Evolutionary conservation across 1,140 invertebrate species (phyloP).

Genomic region (Zaprionus tsacasi): DNA sequence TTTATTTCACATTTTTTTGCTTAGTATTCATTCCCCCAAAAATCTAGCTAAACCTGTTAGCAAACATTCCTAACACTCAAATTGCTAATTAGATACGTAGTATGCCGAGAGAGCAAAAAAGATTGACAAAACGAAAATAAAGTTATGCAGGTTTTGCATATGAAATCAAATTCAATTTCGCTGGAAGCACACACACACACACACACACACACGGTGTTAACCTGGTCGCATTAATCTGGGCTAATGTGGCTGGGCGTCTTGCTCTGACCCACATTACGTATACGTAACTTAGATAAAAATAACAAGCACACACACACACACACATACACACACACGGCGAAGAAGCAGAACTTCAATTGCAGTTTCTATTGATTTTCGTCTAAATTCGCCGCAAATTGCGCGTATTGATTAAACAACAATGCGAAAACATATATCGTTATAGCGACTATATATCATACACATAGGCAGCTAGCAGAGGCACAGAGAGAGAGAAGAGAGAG

Average conservation of each 20-base stretch:
- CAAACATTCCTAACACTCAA: conserved; percentile 5
- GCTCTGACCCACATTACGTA: conserved; percentile 41
- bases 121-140: conserved; percentile 16
- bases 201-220: neutral
- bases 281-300: conserved; percentile 40
- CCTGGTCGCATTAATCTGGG: neutral
- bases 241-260: neutral
- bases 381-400: conserved; percentile 20
- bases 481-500: neutral
- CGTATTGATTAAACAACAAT: conserved; percentile 59
- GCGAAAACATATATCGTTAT: conserved; percentile 41
- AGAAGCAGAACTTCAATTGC: conserved; percentile 15
- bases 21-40: neutral
- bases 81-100: conserved; percentile 7
- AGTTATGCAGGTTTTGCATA: conserved; percentile 24
- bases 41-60: conserved; percentile 25
- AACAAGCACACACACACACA: neutral
- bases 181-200: neutral
- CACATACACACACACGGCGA: no score
- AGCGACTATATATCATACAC: conserved; percentile 25
- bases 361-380: conserved; percentile 29
- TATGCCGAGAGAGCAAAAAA: conserved; percentile 9
- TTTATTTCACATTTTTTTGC: neutral
- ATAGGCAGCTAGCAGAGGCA: neutral
- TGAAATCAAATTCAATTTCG: conserved; percentile 17